These are phyloP conservation scores for Python bivittatus DNA, from an alignment of 2,113 vertebrate genomes.

Conservation along the genomic window DNA sequence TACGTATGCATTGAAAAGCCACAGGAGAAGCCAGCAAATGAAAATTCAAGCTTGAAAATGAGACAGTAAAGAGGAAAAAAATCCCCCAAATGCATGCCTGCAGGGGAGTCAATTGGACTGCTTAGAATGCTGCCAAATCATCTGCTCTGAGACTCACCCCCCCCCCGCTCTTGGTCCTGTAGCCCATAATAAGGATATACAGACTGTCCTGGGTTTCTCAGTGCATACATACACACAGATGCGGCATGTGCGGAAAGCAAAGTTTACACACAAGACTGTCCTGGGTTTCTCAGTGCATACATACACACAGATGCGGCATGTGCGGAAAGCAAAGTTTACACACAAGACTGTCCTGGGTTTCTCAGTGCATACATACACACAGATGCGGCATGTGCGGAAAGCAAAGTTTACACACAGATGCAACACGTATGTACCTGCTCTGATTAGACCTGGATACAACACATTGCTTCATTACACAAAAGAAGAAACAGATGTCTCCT, in stretches of 20 bases:
- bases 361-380: too few relatives aligned
- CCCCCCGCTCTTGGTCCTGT: not conserved
- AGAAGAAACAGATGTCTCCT: not conserved
- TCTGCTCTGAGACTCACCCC: not conserved
- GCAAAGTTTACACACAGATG: too few relatives aligned
- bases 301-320: not conserved
- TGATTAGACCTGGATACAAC: not conserved
- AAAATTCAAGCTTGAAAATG: not conserved
- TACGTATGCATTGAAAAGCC: not conserved
- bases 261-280: not conserved
- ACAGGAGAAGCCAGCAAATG: not conserved
- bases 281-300: not conserved
- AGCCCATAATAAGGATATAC: not conserved
- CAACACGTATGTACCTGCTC: not conserved
- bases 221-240: not conserved
- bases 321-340: not conserved
- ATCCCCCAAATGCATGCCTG: not conserved
- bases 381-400: too few relatives aligned
- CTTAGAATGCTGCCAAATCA: not conserved
- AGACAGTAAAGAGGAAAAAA: not conserved
- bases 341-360: too few relatives aligned
- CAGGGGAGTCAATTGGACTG: not conserved
- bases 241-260: not conserved
- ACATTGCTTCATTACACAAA: not conserved
- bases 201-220: not conserved